A percentile compares a stretch with the other conserved stretches of the same genome.
These are phyloP conservation scores for Corydoras sp. DNA, from an alignment of 2,113 vertebrate genomes.

Conservation along the genomic window DNA sequence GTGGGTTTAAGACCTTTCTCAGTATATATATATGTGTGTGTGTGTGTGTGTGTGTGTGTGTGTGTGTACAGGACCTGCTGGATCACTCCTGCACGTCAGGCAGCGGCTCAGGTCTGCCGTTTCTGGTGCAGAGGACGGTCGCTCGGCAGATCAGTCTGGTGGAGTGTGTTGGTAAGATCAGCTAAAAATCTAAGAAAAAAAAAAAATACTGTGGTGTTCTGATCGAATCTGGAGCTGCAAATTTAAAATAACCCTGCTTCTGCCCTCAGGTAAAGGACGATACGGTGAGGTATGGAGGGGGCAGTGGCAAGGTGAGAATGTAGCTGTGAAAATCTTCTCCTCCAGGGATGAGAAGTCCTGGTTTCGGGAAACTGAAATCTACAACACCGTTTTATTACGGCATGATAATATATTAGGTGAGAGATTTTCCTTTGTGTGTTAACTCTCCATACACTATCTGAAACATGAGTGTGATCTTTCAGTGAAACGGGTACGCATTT, in stretches of 20 bases:
- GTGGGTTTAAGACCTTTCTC: too few relatives aligned
- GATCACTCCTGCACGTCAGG: conserved; percentile 96
- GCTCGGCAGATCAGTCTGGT: conserved; percentile 93
- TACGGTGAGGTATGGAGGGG: conserved; percentile 77
- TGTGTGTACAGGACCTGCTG: conserved; percentile 78
- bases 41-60: too few relatives aligned
- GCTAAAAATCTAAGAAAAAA: background rate
- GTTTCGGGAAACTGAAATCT: conserved; percentile 76
- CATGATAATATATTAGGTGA: conserved; percentile 75
- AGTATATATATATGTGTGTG: too few relatives aligned
- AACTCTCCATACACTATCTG: too few relatives aligned
- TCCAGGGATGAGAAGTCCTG: conserved; percentile 76
- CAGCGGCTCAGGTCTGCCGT: conserved; percentile 94
- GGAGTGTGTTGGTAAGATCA: conserved; percentile 85
- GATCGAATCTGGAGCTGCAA: too few relatives aligned
- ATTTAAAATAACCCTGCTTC: too few relatives aligned
- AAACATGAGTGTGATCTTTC: too few relatives aligned
- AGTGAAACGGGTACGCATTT: too few relatives aligned
- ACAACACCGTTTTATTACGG: conserved; percentile 73
- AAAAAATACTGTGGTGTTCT: too few relatives aligned
- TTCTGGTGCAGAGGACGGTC: conserved; percentile 94
- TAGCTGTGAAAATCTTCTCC: conserved; percentile 77
- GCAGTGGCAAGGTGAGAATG: conserved; percentile 76
- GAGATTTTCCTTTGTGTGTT: conserved; percentile 5
- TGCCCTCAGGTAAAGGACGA: conserved; percentile 64